phyloP scores from a whole-genome alignment of 2,113 vertebrate species.

The Grallaria varia region DNA sequence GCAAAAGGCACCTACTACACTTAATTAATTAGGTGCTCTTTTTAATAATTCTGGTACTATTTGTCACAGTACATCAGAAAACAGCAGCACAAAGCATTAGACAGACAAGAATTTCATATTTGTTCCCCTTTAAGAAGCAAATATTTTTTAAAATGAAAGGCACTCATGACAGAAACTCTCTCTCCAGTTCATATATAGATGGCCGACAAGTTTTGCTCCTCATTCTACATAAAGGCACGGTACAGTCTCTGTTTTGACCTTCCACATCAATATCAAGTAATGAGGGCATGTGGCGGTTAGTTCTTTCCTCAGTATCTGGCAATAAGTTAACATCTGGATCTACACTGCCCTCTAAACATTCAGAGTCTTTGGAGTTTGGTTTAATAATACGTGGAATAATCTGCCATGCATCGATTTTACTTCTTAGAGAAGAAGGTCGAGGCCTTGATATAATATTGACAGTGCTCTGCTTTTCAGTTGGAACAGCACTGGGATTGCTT shows the following conservation, averaged over 20 bases:
- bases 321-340: slow-evolving; percentile 61
- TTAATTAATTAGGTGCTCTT: neutral
- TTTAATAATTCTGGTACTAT: slow-evolving; percentile 25
- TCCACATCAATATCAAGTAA: slow-evolving; percentile 86
- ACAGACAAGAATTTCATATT: neutral
- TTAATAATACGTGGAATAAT: slow-evolving; percentile 72
- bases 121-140: slow-evolving; percentile 26
- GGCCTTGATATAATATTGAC: slow-evolving; percentile 65
- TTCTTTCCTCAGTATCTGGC: slow-evolving; percentile 68
- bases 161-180: slow-evolving; percentile 86
- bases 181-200: slow-evolving; percentile 85
- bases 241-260: slow-evolving; percentile 87
- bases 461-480: neutral
- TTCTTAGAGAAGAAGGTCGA: slow-evolving; percentile 75
- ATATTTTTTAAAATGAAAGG: slow-evolving; percentile 34
- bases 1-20: neutral
- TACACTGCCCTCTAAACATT: slow-evolving; percentile 64
- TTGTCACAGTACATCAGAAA: slow-evolving; percentile 44
- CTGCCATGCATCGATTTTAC: slow-evolving; percentile 74
- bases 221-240: slow-evolving; percentile 86
- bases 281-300: slow-evolving; percentile 63
- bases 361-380: slow-evolving; percentile 76
- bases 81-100: slow-evolving; percentile 57
- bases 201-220: slow-evolving; percentile 77
- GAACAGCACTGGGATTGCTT: neutral